These are phyloP conservation scores for Adelges cooleyi DNA, from an alignment of 1,140 invertebrate species.

Conservation along the genomic window DNA sequence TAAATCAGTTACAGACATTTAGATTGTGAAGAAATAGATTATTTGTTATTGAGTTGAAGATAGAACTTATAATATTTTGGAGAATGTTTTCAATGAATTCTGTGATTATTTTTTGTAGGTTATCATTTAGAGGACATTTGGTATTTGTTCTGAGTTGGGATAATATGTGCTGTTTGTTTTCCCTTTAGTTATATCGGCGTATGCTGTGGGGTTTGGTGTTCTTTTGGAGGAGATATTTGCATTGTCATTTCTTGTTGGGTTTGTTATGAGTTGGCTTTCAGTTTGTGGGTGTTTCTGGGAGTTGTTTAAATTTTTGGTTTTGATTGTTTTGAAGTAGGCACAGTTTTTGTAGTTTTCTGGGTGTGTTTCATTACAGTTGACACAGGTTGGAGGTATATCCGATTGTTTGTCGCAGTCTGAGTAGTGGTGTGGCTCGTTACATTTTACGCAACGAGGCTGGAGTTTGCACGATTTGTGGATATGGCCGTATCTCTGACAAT, in stretches of 20 bases:
- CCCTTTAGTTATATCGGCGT: not conserved
- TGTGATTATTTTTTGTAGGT: not conserved
- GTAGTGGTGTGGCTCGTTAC: not conserved
- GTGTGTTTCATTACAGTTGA: not conserved
- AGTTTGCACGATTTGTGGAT: not conserved
- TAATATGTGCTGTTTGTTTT: not conserved
- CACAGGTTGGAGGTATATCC: not conserved
- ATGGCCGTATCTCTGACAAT: conserved; percentile 13
- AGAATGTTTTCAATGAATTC: conserved; percentile 4
- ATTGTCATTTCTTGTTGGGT: not conserved
- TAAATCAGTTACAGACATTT: not conserved
- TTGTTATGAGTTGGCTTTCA: not conserved
- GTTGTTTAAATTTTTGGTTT: not conserved
- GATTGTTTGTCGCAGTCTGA: not conserved
- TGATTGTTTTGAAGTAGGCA: not conserved
- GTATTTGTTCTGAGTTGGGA: not conserved
- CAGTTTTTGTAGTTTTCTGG: not conserved
- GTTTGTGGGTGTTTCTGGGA: not conserved
- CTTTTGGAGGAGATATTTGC: not conserved
- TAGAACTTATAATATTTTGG: not conserved
- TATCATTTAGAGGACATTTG: not conserved
- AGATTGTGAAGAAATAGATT: not conserved
- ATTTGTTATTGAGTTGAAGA: not conserved
- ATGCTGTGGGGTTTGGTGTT: not conserved
- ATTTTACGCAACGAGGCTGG: conserved; percentile 8